These are phyloP conservation scores for Acanthopagrus latus DNA, from an alignment of 2,797 vertebrate genomes.

Conservation along the genomic window DNA sequence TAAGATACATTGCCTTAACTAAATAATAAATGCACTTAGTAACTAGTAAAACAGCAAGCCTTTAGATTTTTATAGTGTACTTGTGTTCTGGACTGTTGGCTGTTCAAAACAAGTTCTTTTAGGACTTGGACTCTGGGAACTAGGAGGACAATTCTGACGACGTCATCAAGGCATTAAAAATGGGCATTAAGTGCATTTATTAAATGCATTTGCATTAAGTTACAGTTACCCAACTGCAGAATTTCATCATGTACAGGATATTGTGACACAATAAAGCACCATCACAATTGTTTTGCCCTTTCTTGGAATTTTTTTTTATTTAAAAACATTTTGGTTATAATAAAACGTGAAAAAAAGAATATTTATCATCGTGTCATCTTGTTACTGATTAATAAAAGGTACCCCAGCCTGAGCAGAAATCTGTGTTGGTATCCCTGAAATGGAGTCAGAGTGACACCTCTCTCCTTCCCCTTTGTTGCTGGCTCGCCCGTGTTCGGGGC, in stretches of 20 bases:
- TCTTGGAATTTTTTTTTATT: not conserved
- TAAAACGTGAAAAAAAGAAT: not conserved
- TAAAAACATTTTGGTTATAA: not conserved
- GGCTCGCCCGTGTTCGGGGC: not conserved
- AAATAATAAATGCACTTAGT: not conserved
- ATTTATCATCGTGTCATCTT: not conserved
- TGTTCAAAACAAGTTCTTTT: no score
- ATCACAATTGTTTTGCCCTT: not conserved
- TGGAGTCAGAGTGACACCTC: slow-evolving; percentile 50
- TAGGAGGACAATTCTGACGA: no score
- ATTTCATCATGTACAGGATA: not conserved
- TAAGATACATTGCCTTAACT: not conserved
- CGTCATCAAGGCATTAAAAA: not conserved
- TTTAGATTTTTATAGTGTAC: not conserved
- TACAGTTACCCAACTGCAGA: not conserved
- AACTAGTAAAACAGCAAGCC: not conserved
- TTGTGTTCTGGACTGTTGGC: no score
- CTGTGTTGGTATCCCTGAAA: not conserved
- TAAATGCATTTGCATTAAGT: not conserved
- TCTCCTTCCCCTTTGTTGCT: rapidly evolving
- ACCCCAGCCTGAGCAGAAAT: not conserved
- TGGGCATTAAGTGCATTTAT: no score
- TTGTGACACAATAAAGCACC: not conserved
- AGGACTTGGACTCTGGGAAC: no score
- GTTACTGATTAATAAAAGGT: not conserved